These are phyloP conservation scores for Chromobotia macracanthus DNA, from an alignment of 2,797 vertebrate genomes.

Conservation along the genomic window DNA sequence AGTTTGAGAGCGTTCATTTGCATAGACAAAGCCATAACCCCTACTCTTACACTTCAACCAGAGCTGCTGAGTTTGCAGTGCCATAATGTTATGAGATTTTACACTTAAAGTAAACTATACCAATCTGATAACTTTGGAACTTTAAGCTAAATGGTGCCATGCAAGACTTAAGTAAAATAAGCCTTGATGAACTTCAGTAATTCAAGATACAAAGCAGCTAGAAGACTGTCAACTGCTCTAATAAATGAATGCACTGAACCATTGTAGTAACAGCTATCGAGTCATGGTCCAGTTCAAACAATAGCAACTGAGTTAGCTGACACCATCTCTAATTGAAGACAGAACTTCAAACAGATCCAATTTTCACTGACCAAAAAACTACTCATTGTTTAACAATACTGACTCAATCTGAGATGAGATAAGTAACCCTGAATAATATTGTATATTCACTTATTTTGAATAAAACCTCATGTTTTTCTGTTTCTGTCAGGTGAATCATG, in stretches of 20 bases:
- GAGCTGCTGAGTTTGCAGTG: slow-evolving; percentile 11
- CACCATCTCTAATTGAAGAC: background rate
- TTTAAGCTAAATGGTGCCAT: background rate
- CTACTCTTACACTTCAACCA: too few species aligned
- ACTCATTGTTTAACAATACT: background rate
- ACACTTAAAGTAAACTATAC: background rate
- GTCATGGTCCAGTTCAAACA: background rate
- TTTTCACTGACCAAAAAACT: background rate
- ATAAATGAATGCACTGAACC: background rate
- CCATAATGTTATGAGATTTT: background rate
- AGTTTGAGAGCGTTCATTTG: too few species aligned
- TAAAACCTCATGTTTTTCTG: slow-evolving; percentile 6
- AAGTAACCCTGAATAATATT: slow-evolving; percentile 19
- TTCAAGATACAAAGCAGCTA: background rate
- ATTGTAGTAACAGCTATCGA: background rate
- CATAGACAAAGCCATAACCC: too few species aligned
- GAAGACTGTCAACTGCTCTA: background rate
- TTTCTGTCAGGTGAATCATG: slow-evolving; percentile 21
- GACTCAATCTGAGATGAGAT: background rate
- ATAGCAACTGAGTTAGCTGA: background rate
- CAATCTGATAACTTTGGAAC: background rate
- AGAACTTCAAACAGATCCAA: background rate
- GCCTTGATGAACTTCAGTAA: background rate
- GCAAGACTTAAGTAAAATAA: background rate
- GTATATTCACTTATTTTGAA: slow-evolving; percentile 1